phyloP scores from a whole-genome alignment of 2,797 vertebrate species.

The Stomatorhinus walkeri region DNA sequence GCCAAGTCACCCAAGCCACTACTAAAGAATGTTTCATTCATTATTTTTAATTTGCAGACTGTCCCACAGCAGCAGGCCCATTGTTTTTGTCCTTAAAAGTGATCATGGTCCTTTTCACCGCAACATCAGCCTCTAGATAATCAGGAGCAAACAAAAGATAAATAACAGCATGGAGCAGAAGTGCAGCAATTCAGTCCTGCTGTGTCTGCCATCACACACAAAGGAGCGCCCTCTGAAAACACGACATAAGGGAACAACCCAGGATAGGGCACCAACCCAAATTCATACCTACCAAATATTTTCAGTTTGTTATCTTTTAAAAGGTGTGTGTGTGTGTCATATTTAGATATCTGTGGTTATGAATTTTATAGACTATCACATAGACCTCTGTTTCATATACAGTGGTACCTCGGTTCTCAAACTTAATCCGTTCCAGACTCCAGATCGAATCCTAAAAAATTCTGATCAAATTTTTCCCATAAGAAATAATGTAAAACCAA shows the following conservation, averaged over 20 bases:
- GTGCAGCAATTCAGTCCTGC: background rate
- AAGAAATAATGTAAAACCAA: no score
- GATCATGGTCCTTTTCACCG: conserved; percentile 86
- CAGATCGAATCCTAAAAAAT: no score
- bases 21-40: conserved; percentile 87
- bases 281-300: no score
- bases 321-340: no score
- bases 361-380: no score
- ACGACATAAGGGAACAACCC: background rate
- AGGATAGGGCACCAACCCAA: no score
- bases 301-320: no score
- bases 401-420: no score
- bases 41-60: conserved; percentile 93
- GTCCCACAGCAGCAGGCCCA: conserved; percentile 89
- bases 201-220: background rate
- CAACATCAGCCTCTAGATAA: conserved; percentile 81
- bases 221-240: background rate
- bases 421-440: no score
- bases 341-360: no score
- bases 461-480: no score
- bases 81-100: conserved; percentile 85
- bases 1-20: conserved; percentile 74
- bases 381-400: no score
- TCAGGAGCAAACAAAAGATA: conserved; percentile 99
- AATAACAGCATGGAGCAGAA: conserved; percentile 76